phyloP scores from a whole-genome alignment of 23 tunicate genomes.

The Aplidium turbinatum region DNA sequence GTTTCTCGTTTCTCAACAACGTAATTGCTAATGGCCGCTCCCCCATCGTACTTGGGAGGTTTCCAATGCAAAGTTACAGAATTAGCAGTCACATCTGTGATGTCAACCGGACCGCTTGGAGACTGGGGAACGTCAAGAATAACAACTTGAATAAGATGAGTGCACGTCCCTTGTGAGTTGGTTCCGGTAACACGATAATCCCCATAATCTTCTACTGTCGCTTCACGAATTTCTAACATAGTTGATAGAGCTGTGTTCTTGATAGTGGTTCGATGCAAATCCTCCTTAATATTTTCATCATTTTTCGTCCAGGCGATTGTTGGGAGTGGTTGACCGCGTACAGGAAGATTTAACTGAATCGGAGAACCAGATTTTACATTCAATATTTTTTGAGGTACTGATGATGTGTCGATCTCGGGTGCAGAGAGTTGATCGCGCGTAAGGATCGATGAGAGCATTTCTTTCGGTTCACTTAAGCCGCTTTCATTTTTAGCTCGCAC shows the following conservation, averaged over 20 bases:
- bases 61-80: constrained; percentile 79
- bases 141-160: constrained; percentile 66
- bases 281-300: constrained; percentile 57
- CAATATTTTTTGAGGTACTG: constrained; percentile 69
- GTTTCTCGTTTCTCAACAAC: constrained; percentile 92
- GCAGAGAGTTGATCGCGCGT: constrained; percentile 65
- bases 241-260: constrained; percentile 36
- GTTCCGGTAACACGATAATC: constrained; percentile 67
- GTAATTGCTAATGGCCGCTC: constrained; percentile 91
- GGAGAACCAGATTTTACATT: constrained; percentile 83
- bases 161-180: constrained; percentile 69
- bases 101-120: constrained; percentile 78
- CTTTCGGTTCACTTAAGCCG: constrained; percentile 84
- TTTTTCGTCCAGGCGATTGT: constrained; percentile 74
- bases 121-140: constrained; percentile 81
- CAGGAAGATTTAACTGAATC: constrained; percentile 51
- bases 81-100: constrained; percentile 55
- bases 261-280: constrained; percentile 56
- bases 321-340: constrained; percentile 76
- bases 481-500: constrained; percentile 80
- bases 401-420: constrained; percentile 66
- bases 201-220: constrained; percentile 73
- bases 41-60: constrained; percentile 88
- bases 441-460: constrained; percentile 74
- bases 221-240: constrained; percentile 78